These are phyloP conservation scores for Xiphophorus hellerii DNA, from an alignment of 2,113 vertebrate species.

Conservation along the genomic window DNA sequence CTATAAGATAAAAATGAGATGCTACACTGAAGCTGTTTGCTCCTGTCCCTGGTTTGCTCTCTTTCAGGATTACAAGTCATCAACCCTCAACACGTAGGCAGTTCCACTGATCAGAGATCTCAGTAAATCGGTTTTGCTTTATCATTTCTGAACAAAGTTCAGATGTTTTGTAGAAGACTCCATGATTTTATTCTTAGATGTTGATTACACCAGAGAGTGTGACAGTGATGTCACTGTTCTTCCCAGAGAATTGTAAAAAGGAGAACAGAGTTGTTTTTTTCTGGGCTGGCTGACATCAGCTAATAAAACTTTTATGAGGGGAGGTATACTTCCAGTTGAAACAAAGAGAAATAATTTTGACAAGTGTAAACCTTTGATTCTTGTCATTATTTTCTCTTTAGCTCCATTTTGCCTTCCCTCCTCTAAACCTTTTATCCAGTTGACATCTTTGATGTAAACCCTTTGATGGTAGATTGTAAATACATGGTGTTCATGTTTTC, in stretches of 20 bases:
- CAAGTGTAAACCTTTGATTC: constrained; percentile 48
- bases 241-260: constrained; percentile 25
- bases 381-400: constrained; percentile 67
- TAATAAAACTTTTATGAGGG: constrained; percentile 44
- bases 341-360: constrained; percentile 44
- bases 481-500: constrained; percentile 36
- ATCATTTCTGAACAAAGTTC: constrained; percentile 42
- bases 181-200: constrained; percentile 19
- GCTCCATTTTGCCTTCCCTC: constrained; percentile 29
- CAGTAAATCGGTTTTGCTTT: constrained; percentile 29
- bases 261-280: not conserved
- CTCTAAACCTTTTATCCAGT: constrained; percentile 52
- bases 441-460: constrained; percentile 49
- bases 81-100: constrained; percentile 20
- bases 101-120: constrained; percentile 18
- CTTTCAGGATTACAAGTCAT: constrained; percentile 29
- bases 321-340: constrained; percentile 38
- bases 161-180: constrained; percentile 26
- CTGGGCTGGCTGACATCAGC: constrained; percentile 33
- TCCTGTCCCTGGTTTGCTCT: constrained; percentile 19
- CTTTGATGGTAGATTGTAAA: constrained; percentile 61
- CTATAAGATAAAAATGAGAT: constrained; percentile 23
- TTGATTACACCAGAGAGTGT: not conserved
- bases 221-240: constrained; percentile 8
- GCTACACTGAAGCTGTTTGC: not conserved